phyloP scores from a whole-genome alignment of 2,888 invertebrate species.

The Notodonta dromedarius region DNA sequence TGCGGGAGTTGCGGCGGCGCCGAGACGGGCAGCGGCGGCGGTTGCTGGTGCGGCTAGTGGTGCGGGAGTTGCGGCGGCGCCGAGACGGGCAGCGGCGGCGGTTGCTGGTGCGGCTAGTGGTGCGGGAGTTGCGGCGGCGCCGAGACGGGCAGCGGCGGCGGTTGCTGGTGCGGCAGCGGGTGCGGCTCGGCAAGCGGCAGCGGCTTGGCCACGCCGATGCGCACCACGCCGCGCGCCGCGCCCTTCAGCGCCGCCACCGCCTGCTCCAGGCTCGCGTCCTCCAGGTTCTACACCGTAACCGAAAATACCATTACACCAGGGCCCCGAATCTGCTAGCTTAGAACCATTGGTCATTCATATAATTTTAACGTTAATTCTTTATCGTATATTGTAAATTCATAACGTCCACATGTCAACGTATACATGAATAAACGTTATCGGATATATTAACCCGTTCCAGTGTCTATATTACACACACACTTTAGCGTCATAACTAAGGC shows the following conservation, averaged over 20 bases:
- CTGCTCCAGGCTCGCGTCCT: conserved; percentile 97
- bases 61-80: neutral
- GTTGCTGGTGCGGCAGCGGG: conserved; percentile 44
- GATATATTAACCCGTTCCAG: no score
- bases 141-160: neutral
- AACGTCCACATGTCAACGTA: no score
- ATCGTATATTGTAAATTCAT: no score
- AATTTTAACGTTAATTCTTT: no score
- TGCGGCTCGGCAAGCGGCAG: conserved; percentile 90
- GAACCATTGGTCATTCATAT: no score
- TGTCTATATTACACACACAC: no score
- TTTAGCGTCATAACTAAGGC: no score
- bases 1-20: neutral
- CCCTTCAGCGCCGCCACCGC: conserved; percentile 99
- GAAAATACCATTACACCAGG: neutral
- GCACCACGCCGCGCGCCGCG: conserved; percentile 96
- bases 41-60: neutral
- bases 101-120: conserved; percentile 5
- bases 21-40: no score
- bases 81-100: neutral
- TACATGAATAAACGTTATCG: no score
- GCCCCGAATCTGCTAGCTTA: no score
- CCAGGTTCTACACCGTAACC: conserved; percentile 83
- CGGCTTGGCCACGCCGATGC: conserved; percentile 98
- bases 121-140: neutral